Evolutionary conservation across 2,797 vertebrate genomes (phyloP).

Genomic region (Nyctalus aviator): DNA sequence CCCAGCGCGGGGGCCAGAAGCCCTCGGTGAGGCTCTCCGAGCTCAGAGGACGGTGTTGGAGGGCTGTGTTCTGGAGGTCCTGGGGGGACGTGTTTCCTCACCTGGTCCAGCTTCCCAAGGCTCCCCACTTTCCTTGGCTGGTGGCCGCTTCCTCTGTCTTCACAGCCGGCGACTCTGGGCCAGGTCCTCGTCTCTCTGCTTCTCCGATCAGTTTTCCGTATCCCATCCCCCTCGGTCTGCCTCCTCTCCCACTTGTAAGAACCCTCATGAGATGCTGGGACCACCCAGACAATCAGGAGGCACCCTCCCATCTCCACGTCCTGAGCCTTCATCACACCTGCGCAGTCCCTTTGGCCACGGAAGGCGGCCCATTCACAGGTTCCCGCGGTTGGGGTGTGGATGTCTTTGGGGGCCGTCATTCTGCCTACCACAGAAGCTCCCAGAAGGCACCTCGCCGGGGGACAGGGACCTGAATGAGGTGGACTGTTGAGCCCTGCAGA

Average conservation of each 20-base stretch:
- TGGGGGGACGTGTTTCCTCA: fast-evolving
- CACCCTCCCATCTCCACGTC: background rate
- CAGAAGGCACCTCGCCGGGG: background rate
- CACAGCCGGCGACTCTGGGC: background rate
- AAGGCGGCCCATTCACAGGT: background rate
- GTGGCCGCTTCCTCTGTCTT: background rate
- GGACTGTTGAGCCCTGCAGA: background rate
- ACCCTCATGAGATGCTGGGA: too few relatives aligned
- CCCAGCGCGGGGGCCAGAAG: background rate
- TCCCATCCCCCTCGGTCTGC: background rate
- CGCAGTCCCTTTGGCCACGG: background rate
- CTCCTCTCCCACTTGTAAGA: background rate
- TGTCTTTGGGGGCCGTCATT: background rate
- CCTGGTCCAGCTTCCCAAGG: background rate
- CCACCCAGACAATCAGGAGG: background rate
- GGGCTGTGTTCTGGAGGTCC: background rate
- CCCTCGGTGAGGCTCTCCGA: background rate
- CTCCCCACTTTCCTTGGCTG: background rate
- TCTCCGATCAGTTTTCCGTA: background rate
- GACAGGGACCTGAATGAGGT: background rate
- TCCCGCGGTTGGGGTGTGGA: background rate
- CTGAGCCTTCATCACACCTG: background rate
- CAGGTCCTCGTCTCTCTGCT: background rate
- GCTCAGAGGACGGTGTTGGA: background rate
- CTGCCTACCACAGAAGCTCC: background rate